Percentiles rank a stretch among this genome's conserved stretches.
phyloP scores from a whole-genome alignment of 2,113 vertebrate genomes.

The Vimba vimba region DNA sequence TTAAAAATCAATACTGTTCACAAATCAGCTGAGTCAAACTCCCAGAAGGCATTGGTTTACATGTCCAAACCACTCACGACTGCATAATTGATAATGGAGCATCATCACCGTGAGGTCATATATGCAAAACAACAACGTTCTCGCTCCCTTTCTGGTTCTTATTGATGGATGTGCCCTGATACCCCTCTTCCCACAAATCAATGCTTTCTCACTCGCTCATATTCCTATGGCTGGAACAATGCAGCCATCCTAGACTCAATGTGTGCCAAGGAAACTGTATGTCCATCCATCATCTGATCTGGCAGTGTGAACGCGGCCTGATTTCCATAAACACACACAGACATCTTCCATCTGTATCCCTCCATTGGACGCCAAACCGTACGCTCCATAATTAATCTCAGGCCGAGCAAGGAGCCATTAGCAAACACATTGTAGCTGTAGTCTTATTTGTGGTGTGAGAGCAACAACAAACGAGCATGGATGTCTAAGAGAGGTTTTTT shows the following conservation, averaged over 20 bases:
- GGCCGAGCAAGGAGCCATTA: conserved; percentile 6
- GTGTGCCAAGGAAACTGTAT: conserved; percentile 24
- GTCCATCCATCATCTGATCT: conserved; percentile 42
- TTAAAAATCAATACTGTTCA: conserved; percentile 38
- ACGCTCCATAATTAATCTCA: conserved; percentile 53
- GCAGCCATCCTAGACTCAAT: conserved; percentile 14
- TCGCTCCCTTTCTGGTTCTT: background rate
- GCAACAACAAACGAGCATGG: conserved; percentile 9
- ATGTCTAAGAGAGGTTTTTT: background rate
- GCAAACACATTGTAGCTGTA: conserved; percentile 36
- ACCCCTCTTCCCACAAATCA: conserved; percentile 11
- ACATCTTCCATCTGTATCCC: conserved; percentile 50
- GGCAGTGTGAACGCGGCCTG: conserved; percentile 3
- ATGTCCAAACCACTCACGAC: conserved; percentile 6
- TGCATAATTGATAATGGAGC: conserved; percentile 44
- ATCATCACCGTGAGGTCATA: conserved; percentile 29
- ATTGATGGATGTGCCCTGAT: conserved; percentile 6
- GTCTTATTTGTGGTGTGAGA: conserved; percentile 1
- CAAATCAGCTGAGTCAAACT: conserved; percentile 29
- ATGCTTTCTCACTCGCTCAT: conserved; percentile 2
- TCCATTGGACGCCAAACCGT: conserved; percentile 36
- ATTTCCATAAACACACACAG: conserved; percentile 50
- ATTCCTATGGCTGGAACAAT: background rate
- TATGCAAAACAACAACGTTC: conserved; percentile 7
- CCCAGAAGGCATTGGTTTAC: conserved; percentile 17